Evolutionary conservation across 2,797 vertebrate genomes (phyloP), one percentile per base, ranked within the genome.

Genomic region (Myotis daubentonii): DNA sequence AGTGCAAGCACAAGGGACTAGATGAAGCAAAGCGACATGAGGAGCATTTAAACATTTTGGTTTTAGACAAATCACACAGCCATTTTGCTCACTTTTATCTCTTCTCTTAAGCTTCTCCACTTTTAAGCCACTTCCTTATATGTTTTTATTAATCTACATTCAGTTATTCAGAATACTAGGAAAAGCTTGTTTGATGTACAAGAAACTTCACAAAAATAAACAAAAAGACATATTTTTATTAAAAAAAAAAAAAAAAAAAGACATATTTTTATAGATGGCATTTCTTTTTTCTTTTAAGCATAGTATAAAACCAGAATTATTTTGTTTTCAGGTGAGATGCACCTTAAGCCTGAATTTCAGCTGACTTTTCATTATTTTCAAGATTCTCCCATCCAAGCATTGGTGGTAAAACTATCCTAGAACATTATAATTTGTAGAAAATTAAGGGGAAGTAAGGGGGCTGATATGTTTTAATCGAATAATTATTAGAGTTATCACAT

Each of bases 141-240:
- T 62, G 49, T 44, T 88, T 83, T 91, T 84, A 66, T 80, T 94
- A 93, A 71, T 88, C 74, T 79, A 74, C 6, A 66, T 6, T 91
- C 51, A 36, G 11, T 89, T 92, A 79, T 66, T 94, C 23, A 20
- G 49, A 44, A 87, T 84, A 75, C 25, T 78, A 76, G 11, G 20
- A 23, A 93, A 70, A 93, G n/a, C 49, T 82, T 91, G 25, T 71
- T 60, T 95, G 41, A 60, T 80, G 23, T 75, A 19, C 51, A 87
- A 88, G 68, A 76, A 94, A 44, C 9, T 51, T 91, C 22, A 87
- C 38, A 85, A 94, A 89, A 70, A 11, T 83, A 68, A 71, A 75
- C 10, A 41, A 76, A 70, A 70, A 22, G 23, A 65, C 12, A 49
- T 15, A 57, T 71, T 89, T 72, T 84, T 51, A 71, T 6, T n/a